These are phyloP conservation scores for Pluvianellus socialis DNA, from an alignment of 2,113 vertebrate genomes.

Conservation along the genomic window DNA sequence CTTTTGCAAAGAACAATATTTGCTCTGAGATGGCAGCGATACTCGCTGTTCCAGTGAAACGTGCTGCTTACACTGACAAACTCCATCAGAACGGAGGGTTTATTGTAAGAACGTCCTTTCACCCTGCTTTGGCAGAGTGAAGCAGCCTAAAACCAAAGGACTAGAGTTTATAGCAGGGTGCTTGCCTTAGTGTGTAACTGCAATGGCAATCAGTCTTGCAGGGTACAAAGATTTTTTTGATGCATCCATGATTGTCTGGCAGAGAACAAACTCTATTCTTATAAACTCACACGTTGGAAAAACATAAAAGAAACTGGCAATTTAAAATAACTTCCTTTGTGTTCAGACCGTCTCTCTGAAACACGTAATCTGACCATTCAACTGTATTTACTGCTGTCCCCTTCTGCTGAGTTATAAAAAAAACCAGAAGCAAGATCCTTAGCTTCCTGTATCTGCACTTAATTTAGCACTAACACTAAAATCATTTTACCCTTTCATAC, in stretches of 20 bases:
- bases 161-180: background rate
- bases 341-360: background rate
- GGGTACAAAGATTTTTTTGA: background rate
- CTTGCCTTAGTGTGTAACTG: background rate
- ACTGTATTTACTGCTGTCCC: background rate
- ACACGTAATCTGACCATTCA: background rate
- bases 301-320: background rate
- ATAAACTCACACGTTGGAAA: background rate
- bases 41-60: background rate
- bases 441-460: conserved; percentile 8
- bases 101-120: rapidly evolving
- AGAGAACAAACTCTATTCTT: background rate
- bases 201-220: background rate
- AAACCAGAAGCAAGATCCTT: background rate
- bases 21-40: background rate
- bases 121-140: background rate
- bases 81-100: background rate
- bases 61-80: background rate
- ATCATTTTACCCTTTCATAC: background rate
- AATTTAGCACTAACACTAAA: background rate
- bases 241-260: background rate
- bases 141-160: background rate
- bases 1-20: background rate
- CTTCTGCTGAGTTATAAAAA: background rate
- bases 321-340: background rate